Conservation (phyloP, 2,888 invertebrate species). For the Caenorhabditis sp. region DNA sequence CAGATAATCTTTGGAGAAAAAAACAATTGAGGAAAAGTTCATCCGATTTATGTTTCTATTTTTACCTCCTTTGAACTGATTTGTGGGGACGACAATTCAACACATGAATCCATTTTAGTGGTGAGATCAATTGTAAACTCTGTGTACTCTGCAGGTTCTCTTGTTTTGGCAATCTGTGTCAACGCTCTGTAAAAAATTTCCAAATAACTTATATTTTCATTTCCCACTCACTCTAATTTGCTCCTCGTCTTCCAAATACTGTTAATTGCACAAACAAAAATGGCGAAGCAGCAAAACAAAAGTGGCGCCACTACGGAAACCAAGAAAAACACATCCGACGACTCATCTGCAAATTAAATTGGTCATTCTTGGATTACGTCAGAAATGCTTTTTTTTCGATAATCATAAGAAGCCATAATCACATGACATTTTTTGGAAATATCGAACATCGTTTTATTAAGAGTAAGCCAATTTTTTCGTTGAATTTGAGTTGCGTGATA, state of each 20-base stretch:
- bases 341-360: slow-evolving; percentile 30
- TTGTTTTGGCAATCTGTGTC: slow-evolving; percentile 33
- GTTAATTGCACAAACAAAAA: slow-evolving; percentile 55
- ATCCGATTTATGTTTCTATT: too few relatives aligned
- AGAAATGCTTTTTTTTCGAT: too few relatives aligned
- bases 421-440: not conserved
- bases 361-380: not conserved
- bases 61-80: slow-evolving; percentile 37
- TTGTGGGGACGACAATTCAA: slow-evolving; percentile 53
- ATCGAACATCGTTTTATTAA: not conserved
- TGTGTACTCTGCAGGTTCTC: slow-evolving; percentile 46
- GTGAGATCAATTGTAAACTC: slow-evolving; percentile 53
- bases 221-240: slow-evolving; percentile 41
- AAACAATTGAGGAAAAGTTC: too few relatives aligned
- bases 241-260: slow-evolving; percentile 53
- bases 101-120: slow-evolving; percentile 56
- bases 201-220: not conserved
- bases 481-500: too few relatives aligned
- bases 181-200: slow-evolving; percentile 26
- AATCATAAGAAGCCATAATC: not conserved
- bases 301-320: slow-evolving; percentile 55
- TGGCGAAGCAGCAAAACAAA: slow-evolving; percentile 58
- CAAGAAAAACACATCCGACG: slow-evolving; percentile 53
- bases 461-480: too few relatives aligned
- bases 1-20: too few relatives aligned